A percentile compares a stretch with the other conserved stretches of the same genome.
Evolutionary conservation across 2,888 invertebrate genomes (phyloP).

Genomic region (Dryadula phaetusa): DNA sequence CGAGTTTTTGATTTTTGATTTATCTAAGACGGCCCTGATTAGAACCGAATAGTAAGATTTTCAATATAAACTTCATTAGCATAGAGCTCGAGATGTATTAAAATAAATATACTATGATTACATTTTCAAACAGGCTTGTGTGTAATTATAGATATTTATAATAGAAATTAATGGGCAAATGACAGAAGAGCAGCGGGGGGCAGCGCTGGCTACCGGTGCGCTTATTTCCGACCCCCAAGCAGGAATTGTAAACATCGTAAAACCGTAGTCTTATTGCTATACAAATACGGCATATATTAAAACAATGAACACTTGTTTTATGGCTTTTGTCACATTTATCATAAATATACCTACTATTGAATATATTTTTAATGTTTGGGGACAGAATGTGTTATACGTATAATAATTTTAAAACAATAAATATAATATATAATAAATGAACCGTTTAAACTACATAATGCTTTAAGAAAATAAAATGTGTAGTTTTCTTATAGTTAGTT

Average conservation of each 20-base stretch:
- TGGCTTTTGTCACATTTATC: slow-evolving; percentile 34
- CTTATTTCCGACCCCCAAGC: slow-evolving; percentile 43
- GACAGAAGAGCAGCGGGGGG: slow-evolving; percentile 49
- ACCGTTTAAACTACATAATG: neutral
- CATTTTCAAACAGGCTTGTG: slow-evolving; percentile 38
- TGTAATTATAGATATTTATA: slow-evolving; percentile 44
- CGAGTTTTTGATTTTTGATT: neutral
- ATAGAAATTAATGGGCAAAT: slow-evolving; percentile 45
- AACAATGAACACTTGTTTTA: slow-evolving; percentile 16
- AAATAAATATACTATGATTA: slow-evolving; percentile 33
- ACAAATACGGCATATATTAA: slow-evolving; percentile 21
- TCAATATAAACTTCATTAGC: slow-evolving; percentile 30
- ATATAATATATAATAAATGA: neutral
- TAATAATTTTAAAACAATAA: slow-evolving; percentile 18
- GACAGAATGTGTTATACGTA: slow-evolving; percentile 11
- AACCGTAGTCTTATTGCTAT: slow-evolving; percentile 20
- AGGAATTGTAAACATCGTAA: slow-evolving; percentile 22
- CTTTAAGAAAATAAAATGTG: neutral
- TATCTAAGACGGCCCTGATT: neutral
- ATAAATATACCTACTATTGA: slow-evolving; percentile 16
- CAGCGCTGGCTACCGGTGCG: slow-evolving; percentile 46
- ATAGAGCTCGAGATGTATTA: slow-evolving; percentile 10
- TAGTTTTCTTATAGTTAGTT: no score
- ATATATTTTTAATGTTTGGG: slow-evolving; percentile 28
- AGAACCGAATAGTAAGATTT: slow-evolving; percentile 2